Percentiles rank a stretch among this genome's conserved stretches.
Conservation (phyloP, 2,797 vertebrate genomes). For the Malacoctenus gilli region DNA sequence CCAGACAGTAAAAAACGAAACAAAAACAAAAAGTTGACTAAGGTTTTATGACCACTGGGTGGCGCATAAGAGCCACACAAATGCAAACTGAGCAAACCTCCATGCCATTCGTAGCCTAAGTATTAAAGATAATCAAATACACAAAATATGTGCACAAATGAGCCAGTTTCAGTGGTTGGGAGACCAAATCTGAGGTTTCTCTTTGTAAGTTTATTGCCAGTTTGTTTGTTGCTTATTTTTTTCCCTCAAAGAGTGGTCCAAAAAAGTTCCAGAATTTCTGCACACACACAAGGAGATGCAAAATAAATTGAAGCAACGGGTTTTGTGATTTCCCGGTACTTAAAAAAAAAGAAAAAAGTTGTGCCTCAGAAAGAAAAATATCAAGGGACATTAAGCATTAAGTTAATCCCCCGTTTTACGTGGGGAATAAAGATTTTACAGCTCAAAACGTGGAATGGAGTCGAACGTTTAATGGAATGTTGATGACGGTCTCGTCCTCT, state of each 20-base stretch:
- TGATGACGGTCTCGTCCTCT: slow-evolving; percentile 70
- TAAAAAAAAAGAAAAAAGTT: slow-evolving; percentile 23
- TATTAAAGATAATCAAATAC: slow-evolving; percentile 35
- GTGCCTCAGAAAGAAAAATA: slow-evolving; percentile 54
- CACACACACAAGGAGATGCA: slow-evolving; percentile 46
- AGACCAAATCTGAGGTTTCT: slow-evolving; percentile 44
- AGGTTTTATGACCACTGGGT: slow-evolving; percentile 55
- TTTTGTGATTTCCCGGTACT: slow-evolving; percentile 37
- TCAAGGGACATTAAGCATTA: slow-evolving; percentile 73
- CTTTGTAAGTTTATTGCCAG: slow-evolving; percentile 37
- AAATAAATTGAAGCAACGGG: slow-evolving; percentile 13
- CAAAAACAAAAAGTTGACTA: slow-evolving; percentile 12
- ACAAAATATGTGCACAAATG: slow-evolving; percentile 33
- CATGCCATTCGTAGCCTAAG: slow-evolving; percentile 26
- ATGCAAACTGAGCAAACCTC: slow-evolving; percentile 21
- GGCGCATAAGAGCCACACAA: slow-evolving; percentile 44
- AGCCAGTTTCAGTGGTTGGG: slow-evolving; percentile 37
- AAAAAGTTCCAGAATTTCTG: slow-evolving; percentile 47
- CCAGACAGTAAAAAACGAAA: neutral
- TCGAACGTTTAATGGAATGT: slow-evolving; percentile 79
- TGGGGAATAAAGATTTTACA: slow-evolving; percentile 69
- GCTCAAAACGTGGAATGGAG: slow-evolving; percentile 76
- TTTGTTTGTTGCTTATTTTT: too few species aligned
- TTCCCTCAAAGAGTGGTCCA: slow-evolving; percentile 67
- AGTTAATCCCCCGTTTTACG: slow-evolving; percentile 72